phyloP scores from a whole-genome alignment of 2,888 invertebrate species.

The Heterodera filipjevi region DNA sequence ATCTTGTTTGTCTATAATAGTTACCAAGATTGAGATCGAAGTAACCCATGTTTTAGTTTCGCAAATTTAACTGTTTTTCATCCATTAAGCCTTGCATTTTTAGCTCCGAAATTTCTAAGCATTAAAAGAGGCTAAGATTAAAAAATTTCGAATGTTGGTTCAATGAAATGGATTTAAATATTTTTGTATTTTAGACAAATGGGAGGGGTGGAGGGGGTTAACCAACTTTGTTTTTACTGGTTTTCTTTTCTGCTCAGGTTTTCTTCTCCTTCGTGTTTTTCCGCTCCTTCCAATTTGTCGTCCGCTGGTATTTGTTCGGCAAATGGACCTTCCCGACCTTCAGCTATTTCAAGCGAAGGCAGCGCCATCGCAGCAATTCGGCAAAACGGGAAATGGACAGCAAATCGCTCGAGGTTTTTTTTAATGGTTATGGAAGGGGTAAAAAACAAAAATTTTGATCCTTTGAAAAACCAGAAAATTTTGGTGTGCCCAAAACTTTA shows the following conservation, averaged over 20 bases:
- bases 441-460: background rate
- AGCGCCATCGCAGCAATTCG: constrained; percentile 12
- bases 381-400: constrained; percentile 35
- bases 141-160: too few species aligned
- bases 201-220: too few species aligned
- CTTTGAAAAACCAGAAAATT: background rate
- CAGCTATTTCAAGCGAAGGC: constrained; percentile 54
- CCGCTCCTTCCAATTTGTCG: constrained; percentile 57
- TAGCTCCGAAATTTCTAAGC: too few species aligned
- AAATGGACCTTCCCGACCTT: constrained; percentile 56
- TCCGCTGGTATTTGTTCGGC: constrained; percentile 56
- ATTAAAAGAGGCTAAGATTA: too few species aligned
- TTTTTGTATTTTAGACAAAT: background rate
- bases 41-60: background rate
- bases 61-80: too few species aligned
- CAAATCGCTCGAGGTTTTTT: constrained; percentile 41
- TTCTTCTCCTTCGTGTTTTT: constrained; percentile 56
- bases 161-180: too few species aligned
- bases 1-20: background rate
- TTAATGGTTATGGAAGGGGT: background rate
- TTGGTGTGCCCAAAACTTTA: too few species aligned
- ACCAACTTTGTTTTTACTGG: background rate
- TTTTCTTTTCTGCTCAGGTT: constrained; percentile 42
- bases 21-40: background rate
- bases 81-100: too few species aligned